Evolutionary conservation across 2,113 vertebrate species (phyloP), one percentile per base, ranked within the genome.

Genomic region (Daubentonia madagascariensis): DNA sequence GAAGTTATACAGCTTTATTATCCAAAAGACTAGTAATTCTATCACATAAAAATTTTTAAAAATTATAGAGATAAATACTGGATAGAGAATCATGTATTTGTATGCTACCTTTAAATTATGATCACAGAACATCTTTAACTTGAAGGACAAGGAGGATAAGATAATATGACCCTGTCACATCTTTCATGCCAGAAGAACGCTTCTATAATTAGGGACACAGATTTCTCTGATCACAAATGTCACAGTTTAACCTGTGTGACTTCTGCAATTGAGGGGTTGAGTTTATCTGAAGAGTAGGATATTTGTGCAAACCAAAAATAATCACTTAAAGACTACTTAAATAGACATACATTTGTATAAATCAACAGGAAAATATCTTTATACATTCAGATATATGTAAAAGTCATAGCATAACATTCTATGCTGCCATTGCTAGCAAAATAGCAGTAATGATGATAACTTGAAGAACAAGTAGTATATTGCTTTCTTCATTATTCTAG

Each of bases 31-130:
- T 81, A 96, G 76, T 87, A 61, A 97, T 87, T 48, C 0, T 92
- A 91, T 97, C 95, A 98, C 89, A 97, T 95, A 94, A 98, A 98
- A 95, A 97, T 94, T 98, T 97, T 30, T 96, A 97, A 93, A 95
- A 92, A 97, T 97, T 96, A 96, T 91, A 97, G 87, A 97, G 84
- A 98, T 32, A 93, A 22, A 73, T 73, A 45, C 43, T 96, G 89
- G 96, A 96, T 63, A 37, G 23, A 90, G 13, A 96, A 0, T 12
- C 18, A 86, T 95, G n/a, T 73, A 90, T 93, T 84, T 89, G 9
- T 89, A 23, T 87, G 65, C 23, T 90, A 57, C 20, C 72, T 91
- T 97, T 61, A 96, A 98, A 96, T 91, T 97, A 96, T 90, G 65
- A 97, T 98, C 12, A 91, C 25, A 75, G 45, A 96, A 76, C 67